phyloP scores from a whole-genome alignment of 2,888 invertebrate genomes.

The Acanthosepion pharaonis region DNA sequence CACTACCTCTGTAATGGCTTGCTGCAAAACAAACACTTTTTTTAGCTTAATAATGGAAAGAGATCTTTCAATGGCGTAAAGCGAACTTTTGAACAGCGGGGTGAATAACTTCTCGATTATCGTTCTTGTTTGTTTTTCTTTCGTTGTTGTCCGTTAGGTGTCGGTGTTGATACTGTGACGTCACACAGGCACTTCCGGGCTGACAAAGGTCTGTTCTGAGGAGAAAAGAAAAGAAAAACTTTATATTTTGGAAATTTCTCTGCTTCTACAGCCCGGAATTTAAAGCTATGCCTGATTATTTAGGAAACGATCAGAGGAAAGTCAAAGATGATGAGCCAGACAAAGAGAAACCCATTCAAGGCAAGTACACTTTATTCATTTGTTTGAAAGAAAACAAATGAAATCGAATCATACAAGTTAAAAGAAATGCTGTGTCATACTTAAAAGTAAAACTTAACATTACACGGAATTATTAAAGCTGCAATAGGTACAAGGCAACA shows the following conservation, averaged over 20 bases:
- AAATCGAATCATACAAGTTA: no score
- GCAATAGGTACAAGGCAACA: no score
- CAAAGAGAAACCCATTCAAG: constrained; percentile 12
- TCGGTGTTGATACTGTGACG: background rate
- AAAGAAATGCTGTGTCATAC: constrained; percentile 39
- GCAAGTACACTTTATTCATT: background rate
- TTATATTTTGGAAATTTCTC: background rate
- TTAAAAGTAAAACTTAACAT: background rate
- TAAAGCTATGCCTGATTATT: constrained; percentile 39
- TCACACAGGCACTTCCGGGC: background rate
- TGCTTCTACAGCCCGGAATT: background rate
- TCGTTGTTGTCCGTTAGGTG: background rate
- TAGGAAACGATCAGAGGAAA: constrained; percentile 50
- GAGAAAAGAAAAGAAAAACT: background rate
- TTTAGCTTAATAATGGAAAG: no score
- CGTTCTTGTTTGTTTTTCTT: background rate
- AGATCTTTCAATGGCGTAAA: no score
- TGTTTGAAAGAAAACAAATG: background rate
- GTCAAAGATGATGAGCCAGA: constrained; percentile 34
- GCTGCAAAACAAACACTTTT: no score
- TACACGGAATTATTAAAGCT: no score
- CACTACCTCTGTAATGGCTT: no score
- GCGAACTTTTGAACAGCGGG: no score
- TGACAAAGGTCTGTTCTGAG: background rate
- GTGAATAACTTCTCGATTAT: background rate